phyloP scores from a whole-genome alignment of 2,113 vertebrate species.

The Cyphomyrus discorhynchus region DNA sequence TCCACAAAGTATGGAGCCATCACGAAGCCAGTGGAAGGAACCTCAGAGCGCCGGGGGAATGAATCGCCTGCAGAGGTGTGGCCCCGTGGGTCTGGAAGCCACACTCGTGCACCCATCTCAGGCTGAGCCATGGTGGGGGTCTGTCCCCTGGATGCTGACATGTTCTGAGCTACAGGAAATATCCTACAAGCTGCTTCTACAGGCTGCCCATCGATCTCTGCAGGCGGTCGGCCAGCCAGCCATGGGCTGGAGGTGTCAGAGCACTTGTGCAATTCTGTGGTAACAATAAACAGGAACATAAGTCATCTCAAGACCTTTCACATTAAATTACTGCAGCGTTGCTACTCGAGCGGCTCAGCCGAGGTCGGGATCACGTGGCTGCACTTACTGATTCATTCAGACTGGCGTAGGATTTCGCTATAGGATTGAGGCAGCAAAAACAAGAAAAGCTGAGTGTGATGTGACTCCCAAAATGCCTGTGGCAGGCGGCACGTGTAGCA shows the following conservation, averaged over 20 bases:
- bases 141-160: too few relatives aligned
- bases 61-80: too few relatives aligned
- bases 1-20: too few relatives aligned
- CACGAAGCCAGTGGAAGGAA: too few relatives aligned
- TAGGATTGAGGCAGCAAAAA: neutral
- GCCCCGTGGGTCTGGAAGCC: too few relatives aligned
- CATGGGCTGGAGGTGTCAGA: neutral
- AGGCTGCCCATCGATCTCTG: too few relatives aligned
- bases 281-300: neutral
- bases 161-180: too few relatives aligned
- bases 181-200: too few relatives aligned
- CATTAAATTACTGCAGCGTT: neutral
- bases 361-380: neutral
- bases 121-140: too few relatives aligned
- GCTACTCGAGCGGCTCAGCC: neutral
- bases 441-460: neutral
- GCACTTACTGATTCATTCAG: neutral
- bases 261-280: neutral
- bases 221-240: too few relatives aligned
- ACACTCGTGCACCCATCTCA: too few relatives aligned
- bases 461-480: neutral
- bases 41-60: too few relatives aligned
- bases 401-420: neutral
- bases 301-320: neutral
- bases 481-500: neutral